Base-by-base conservation (phyloP, 1,140 invertebrate genomes). In the Gonatopus flavifemur region DNA sequence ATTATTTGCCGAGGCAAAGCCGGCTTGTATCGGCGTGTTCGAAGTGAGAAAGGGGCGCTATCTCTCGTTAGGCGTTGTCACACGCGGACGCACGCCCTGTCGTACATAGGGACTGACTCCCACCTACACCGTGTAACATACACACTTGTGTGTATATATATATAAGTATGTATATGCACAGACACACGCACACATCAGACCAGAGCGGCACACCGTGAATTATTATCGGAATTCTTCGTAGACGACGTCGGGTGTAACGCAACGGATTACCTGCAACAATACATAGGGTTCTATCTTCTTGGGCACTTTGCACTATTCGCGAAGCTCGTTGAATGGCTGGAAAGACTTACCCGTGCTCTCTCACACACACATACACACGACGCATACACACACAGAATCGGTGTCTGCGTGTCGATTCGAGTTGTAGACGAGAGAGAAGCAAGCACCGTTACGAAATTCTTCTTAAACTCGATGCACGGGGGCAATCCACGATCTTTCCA, bases 361-460 rank as follows among this genome's bases (percentile, higher is more conserved):
- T 7, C 15, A 10, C 20, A 31, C 40, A 16, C 16, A 30, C 22
- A 42, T 16, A 18, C 18, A 36, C 13, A 16, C 9, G 30, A 8
- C 18, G 22, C 30, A 21, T 16, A 20, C 10, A 7, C 30, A 19
- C 30, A 21, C 20, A 20, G 25, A 8, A 12, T 33, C n/a, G 37
- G 45, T 54, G 51, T 39, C 33, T 49, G 52, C 52, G 47, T 54
- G 52, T 54, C 46, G 49, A 50, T n/a, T 45, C 25, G 25, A 31
- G 47, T 33, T 39, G 41, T 49, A 38, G 43, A 45, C 47, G 40
- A 50, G 35, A 54, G 38, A 51, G 35, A 52, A 28, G 44, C 36
- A 55, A 60, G 51, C 66, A 64, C 66, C 64, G 66, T 68, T 68
- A 66, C 63, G 63, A 66, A 65, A 68, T 63, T 59, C 47, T 47